Evolutionary conservation across 2,113 vertebrate genomes (phyloP), one percentile per base, ranked within the genome.

Genomic region (Stercorarius parasiticus): DNA sequence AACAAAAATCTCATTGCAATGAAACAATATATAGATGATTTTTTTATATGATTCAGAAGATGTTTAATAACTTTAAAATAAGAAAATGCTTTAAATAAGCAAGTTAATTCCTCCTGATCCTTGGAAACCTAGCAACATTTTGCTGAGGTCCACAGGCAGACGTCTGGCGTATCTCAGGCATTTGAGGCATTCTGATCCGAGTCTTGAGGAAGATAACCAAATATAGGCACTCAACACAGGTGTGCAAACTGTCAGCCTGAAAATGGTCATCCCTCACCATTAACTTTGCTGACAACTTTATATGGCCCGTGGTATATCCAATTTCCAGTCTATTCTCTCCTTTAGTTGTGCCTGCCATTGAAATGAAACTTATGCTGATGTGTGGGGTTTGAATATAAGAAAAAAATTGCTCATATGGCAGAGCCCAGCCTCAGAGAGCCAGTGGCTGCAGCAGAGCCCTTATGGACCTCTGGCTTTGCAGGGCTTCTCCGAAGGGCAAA

Each of bases 31-130:
- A 13, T 25, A 61, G 72, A 62, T 73, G 0, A 88, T 43, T 69
- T 70, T 74, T 73, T 53, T n/a, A 52, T 66, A 29, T 38, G 40
- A 85, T 92, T 88, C 49, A 67, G 65, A 95, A 82, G 29, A 45
- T 78, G 34, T 49, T 93, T 90, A 72, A 61, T 66, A 58, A 71
- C 55, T 80, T 65, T 45, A 34, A 23, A 66, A 81, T 43, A 82
- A 70, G 16, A 82, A 86, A 82, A 93, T 59, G 19, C 4, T 74
- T 70, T 94, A 52, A 95, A 74, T 81, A 93, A 91, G 50, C 70
- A 96, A 96, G 34, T 96, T 96, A 90, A 53, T 90, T 97, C 90
- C 29, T 94, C 56, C 73, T 69, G 66, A 91, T 80, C 91, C 53
- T 30, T 61, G 34, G 82, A 96, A 93, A 80, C 25, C 43, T 86